Evolutionary conservation across 2,797 vertebrate species (phyloP).

Genomic region (Anisognathus igniventris): DNA sequence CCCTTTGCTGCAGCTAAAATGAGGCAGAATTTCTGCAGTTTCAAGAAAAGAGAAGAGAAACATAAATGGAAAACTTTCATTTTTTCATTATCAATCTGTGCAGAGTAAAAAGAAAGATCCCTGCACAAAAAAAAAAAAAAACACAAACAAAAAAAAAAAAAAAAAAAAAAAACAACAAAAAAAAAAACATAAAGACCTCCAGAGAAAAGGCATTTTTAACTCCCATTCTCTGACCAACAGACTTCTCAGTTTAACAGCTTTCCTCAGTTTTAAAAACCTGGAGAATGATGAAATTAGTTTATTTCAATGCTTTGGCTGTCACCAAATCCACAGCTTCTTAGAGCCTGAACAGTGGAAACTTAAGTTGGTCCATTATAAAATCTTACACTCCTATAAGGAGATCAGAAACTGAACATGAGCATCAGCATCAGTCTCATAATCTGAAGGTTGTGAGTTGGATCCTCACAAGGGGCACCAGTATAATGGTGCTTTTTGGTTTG

Average conservation of each 20-base stretch:
- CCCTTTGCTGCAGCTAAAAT: neutral
- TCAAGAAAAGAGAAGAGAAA: neutral
- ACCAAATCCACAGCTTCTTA: neutral
- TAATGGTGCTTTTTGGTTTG: neutral
- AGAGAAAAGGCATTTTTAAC: neutral
- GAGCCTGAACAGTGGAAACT: neutral
- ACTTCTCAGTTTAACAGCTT: neutral
- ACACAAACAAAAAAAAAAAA: too few species aligned
- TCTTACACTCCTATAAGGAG: neutral
- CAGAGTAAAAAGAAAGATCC: neutral
- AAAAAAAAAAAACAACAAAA: too few species aligned
- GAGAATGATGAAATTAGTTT: neutral
- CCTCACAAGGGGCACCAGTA: neutral
- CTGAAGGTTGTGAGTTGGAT: neutral
- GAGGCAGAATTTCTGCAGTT: neutral
- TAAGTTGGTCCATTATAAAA: neutral
- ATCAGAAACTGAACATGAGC: neutral
- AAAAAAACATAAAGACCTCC: neutral
- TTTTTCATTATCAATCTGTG: neutral
- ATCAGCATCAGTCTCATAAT: neutral
- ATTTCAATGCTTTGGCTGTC: neutral
- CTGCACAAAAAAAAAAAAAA: neutral
- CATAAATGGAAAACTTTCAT: neutral
- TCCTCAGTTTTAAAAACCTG: rapidly evolving
- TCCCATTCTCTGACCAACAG: neutral